These are phyloP conservation scores for Eulemur mongoz DNA, from an alignment of 2,797 vertebrate genomes.

Conservation along the genomic window DNA sequence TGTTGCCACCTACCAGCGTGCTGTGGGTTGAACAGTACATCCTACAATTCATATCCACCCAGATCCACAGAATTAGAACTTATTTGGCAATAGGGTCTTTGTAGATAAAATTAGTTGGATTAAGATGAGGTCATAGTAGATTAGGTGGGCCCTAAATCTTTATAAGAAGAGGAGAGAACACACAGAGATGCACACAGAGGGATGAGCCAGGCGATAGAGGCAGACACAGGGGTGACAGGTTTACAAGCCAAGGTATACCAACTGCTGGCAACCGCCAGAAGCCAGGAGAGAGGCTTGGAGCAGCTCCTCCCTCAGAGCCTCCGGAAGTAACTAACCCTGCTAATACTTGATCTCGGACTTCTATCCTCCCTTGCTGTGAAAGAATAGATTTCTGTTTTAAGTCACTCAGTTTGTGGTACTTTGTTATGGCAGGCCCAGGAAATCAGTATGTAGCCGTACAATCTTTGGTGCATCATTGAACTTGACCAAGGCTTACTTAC, in stretches of 20 bases:
- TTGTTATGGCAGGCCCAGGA: not conserved
- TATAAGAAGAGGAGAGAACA: not conserved
- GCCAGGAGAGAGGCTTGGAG: not conserved
- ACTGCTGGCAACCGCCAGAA: not conserved
- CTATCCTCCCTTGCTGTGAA: not conserved
- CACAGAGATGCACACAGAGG: not conserved
- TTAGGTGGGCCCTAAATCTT: not conserved
- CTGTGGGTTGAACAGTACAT: rapidly evolving
- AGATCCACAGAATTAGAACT: not conserved
- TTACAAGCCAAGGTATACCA: not conserved
- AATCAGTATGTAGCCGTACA: rapidly evolving
- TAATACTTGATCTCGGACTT: not conserved
- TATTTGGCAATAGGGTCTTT: not conserved
- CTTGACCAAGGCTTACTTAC: not conserved
- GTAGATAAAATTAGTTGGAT: not conserved
- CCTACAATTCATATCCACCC: not conserved
- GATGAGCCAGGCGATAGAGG: too few relatives aligned
- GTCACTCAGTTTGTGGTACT: too few relatives aligned
- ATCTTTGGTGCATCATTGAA: not conserved
- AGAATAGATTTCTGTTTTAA: not conserved
- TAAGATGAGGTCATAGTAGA: not conserved
- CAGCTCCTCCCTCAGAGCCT: not conserved
- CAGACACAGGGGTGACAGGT: not conserved
- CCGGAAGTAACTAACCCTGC: rapidly evolving
- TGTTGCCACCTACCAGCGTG: not conserved